Conservation (phyloP, 37 sponge, comb jelly and placozoan species). For the Ianthella basta region DNA sequence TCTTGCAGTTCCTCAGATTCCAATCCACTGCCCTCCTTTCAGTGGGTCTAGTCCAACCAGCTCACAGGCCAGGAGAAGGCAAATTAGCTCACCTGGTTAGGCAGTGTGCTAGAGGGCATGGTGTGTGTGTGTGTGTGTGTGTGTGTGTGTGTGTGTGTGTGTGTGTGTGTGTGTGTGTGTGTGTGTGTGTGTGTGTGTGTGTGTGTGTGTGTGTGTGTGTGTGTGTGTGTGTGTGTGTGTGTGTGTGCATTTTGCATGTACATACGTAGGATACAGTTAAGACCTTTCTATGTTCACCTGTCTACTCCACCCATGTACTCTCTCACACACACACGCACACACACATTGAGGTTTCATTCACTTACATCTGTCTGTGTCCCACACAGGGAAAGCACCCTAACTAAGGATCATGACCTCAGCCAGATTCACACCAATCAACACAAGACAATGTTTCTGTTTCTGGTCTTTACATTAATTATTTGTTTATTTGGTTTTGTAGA, state of each 20-base stretch:
- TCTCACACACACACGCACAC: conserved; percentile 5
- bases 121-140: conserved; percentile 26
- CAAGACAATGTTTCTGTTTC: neutral
- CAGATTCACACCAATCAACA: neutral
- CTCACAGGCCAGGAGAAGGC: no score
- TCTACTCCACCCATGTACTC: neutral
- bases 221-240: conserved; percentile 24
- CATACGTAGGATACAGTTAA: neutral
- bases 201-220: conserved; percentile 26
- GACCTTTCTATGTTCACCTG: neutral
- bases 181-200: conserved; percentile 23
- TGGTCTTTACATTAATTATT: no score
- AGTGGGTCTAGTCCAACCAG: no score
- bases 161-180: conserved; percentile 20
- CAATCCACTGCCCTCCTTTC: no score
- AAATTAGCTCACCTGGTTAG: no score
- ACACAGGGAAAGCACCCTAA: no score
- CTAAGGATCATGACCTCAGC: no score
- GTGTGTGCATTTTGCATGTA: neutral
- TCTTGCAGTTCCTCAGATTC: no score
- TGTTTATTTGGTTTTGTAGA: neutral
- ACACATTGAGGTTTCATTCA: neutral
- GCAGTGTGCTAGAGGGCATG: no score
- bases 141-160: conserved; percentile 20
- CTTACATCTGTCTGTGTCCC: no score